A percentile compares a stretch with the other conserved stretches of the same genome.
phyloP scores from a whole-genome alignment of 2,888 invertebrate species.

The Branchellion lobata region DNA sequence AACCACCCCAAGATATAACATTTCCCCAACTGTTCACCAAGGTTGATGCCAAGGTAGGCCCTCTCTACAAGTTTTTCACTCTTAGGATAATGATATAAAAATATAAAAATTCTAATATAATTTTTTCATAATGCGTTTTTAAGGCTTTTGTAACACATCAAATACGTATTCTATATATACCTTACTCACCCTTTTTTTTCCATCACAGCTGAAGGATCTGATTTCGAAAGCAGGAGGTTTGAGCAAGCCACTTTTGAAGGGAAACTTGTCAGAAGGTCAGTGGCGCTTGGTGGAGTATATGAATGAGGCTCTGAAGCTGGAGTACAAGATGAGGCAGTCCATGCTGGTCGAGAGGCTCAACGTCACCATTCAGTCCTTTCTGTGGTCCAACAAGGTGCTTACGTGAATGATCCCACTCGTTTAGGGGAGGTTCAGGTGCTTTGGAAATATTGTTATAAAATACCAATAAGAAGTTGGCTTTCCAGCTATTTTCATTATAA shows the following conservation, averaged over 20 bases:
- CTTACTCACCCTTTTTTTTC: neutral
- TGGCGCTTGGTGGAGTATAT: conserved; percentile 76
- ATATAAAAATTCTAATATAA: neutral
- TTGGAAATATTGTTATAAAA: too few relatives aligned
- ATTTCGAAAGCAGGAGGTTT: conserved; percentile 65
- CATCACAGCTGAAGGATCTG: conserved; percentile 64
- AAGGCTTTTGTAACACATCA: neutral
- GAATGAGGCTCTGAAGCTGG: conserved; percentile 75
- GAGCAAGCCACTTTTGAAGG: conserved; percentile 76
- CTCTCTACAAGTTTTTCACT: too few relatives aligned
- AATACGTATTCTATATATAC: neutral
- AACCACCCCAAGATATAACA: conserved; percentile 82
- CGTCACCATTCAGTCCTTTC: conserved; percentile 93
- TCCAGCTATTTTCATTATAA: conserved; percentile 15
- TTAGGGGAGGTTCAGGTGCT: too few relatives aligned
- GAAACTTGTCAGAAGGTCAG: conserved; percentile 73
- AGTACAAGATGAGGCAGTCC: conserved; percentile 80
- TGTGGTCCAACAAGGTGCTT: conserved; percentile 64
- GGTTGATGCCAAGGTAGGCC: conserved; percentile 70
- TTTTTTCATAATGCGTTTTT: neutral
- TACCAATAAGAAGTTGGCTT: too few relatives aligned
- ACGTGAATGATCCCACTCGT: too few relatives aligned
- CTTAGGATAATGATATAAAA: too few relatives aligned
- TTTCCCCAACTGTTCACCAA: conserved; percentile 76
- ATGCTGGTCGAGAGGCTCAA: conserved; percentile 87